Conservation (phyloP, 2,797 vertebrate species). For the Peromyscus attwateri region DNA sequence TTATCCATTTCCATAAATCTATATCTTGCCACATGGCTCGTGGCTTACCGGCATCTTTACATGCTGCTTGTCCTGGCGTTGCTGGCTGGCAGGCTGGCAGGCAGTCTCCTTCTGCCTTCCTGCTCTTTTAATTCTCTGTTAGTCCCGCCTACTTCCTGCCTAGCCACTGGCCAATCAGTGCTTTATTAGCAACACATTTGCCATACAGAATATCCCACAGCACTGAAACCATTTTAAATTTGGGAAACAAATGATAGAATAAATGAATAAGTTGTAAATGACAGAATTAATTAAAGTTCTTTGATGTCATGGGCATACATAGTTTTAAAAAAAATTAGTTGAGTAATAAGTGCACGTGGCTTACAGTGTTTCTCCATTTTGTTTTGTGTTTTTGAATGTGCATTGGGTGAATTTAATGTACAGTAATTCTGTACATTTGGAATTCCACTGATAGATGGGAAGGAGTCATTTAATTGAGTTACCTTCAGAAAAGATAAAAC, state of each 20-base stretch:
- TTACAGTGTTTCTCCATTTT: slow-evolving; percentile 75
- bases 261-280: slow-evolving; percentile 80
- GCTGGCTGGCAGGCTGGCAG: too few species aligned
- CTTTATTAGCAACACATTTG: too few species aligned
- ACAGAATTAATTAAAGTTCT: slow-evolving; percentile 83
- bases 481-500: neutral
- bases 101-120: too few species aligned
- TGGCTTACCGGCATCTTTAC: too few species aligned
- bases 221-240: slow-evolving; percentile 68
- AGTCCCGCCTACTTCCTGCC: too few species aligned
- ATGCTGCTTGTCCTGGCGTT: too few species aligned
- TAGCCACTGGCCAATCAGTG: too few species aligned
- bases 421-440: slow-evolving; percentile 51
- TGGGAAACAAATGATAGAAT: slow-evolving; percentile 79
- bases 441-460: slow-evolving; percentile 58
- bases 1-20: too few species aligned
- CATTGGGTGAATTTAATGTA: slow-evolving; percentile 59
- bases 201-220: too few species aligned
- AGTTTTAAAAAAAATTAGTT: slow-evolving; percentile 69
- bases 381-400: slow-evolving; percentile 73
- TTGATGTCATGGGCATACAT: slow-evolving; percentile 75
- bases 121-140: too few species aligned
- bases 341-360: slow-evolving; percentile 72
- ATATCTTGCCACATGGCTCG: too few species aligned
- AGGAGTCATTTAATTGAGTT: slow-evolving; percentile 53